These are phyloP conservation scores for Ophioninae sp. DNA, from an alignment of 2,888 invertebrate species.

Conservation along the genomic window DNA sequence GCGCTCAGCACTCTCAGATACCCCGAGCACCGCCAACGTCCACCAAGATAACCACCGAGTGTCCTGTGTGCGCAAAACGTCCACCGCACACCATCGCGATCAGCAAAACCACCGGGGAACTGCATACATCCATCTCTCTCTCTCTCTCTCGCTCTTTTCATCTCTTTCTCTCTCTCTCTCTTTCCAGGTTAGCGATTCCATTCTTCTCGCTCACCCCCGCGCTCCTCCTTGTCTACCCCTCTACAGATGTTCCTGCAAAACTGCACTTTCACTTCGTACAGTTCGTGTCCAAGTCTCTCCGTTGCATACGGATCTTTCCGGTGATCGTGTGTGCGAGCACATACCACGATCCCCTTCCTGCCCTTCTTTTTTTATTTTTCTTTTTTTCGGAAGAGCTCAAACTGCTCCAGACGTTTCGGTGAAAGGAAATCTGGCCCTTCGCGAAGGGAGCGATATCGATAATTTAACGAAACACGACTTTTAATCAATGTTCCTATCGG, in stretches of 20 bases:
- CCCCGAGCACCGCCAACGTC: slow-evolving; percentile 32
- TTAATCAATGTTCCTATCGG: no score
- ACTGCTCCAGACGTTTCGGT: background rate
- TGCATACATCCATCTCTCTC: slow-evolving; percentile 15
- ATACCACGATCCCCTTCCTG: slow-evolving; percentile 10
- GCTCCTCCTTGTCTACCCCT: slow-evolving; percentile 29
- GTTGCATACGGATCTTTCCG: slow-evolving; percentile 26
- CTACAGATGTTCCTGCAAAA: slow-evolving; percentile 67
- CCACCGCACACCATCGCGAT: slow-evolving; percentile 51
- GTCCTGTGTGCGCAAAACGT: slow-evolving; percentile 59
- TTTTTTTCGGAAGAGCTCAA: background rate
- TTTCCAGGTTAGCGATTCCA: slow-evolving; percentile 15
- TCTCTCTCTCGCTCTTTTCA: slow-evolving; percentile 25
- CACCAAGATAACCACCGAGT: slow-evolving; percentile 62
- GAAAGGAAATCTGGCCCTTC: slow-evolving; percentile 4
- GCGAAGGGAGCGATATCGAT: background rate
- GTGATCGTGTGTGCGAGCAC: slow-evolving; percentile 15
- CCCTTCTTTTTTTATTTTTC: slow-evolving; percentile 1
- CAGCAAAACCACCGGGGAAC: slow-evolving; percentile 32
- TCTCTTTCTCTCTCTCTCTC: slow-evolving; percentile 30
- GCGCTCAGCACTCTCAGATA: slow-evolving; percentile 66
- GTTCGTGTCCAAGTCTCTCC: slow-evolving; percentile 62
- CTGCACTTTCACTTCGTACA: slow-evolving; percentile 79
- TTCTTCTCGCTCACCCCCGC: slow-evolving; percentile 21
- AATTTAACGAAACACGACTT: no score